Conservation (phyloP, 1,140 invertebrate species). For the Saccostrea glomerata region DNA sequence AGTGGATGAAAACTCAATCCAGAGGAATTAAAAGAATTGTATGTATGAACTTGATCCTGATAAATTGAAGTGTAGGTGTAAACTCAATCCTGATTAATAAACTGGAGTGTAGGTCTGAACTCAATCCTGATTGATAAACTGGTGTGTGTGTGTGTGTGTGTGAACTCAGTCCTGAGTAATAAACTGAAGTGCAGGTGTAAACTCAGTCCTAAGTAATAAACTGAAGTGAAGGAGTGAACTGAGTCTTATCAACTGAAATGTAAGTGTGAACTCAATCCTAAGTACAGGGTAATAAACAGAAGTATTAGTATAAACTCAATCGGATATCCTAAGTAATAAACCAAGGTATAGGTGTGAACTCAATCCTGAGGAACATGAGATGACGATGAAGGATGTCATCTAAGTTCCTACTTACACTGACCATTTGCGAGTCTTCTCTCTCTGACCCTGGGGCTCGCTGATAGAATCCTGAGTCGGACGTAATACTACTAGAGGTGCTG, state of each 20-base stretch:
- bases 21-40: no score
- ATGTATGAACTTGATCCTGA: no score
- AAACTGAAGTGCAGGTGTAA: no score
- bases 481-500: slow-evolving; percentile 77
- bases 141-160: neutral
- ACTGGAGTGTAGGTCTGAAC: neutral
- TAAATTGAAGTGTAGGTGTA: neutral
- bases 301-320: no score
- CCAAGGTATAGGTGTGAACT: neutral
- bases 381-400: slow-evolving; percentile 27
- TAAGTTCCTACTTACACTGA: slow-evolving; percentile 45
- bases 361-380: slow-evolving; percentile 25
- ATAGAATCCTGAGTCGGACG: slow-evolving; percentile 73
- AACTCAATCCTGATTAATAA: neutral
- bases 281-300: neutral
- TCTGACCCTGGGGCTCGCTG: slow-evolving; percentile 80
- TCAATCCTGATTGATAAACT: neutral
- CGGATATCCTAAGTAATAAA: no score
- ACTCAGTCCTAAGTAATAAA: neutral
- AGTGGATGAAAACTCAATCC: neutral
- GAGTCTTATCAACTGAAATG: neutral
- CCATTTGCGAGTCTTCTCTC: slow-evolving; percentile 80
- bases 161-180: neutral
- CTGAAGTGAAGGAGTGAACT: neutral
- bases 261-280: neutral